A percentile compares a stretch with the other conserved stretches of the same genome.
These are phyloP conservation scores for Conus ventricosus DNA, from an alignment of 1,140 invertebrate species.

Conservation along the genomic window DNA sequence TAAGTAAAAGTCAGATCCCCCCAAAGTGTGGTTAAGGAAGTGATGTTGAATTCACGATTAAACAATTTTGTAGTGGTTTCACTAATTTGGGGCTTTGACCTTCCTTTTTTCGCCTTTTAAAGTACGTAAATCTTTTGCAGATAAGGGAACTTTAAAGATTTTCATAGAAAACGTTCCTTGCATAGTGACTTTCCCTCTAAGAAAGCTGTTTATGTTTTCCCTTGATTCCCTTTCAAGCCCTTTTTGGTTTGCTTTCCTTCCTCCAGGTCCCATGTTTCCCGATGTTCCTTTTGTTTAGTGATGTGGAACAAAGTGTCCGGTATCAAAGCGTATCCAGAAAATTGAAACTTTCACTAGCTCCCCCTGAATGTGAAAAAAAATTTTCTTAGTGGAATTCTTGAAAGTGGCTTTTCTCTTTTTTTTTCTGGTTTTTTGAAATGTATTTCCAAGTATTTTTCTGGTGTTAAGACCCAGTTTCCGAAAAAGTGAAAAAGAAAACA, in stretches of 20 bases:
- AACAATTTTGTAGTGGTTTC: conserved; percentile 18
- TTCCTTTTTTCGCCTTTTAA: background rate
- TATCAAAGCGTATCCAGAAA: too few relatives aligned
- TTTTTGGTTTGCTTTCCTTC: background rate
- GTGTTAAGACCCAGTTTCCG: too few relatives aligned
- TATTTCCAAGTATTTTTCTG: too few relatives aligned
- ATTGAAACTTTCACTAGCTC: background rate
- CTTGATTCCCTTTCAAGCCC: background rate
- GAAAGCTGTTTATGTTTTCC: background rate
- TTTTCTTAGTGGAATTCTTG: too few relatives aligned
- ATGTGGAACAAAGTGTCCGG: too few relatives aligned
- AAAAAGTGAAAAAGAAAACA: too few relatives aligned
- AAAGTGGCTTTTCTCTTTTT: too few relatives aligned
- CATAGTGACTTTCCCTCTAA: background rate
- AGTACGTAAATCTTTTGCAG: background rate
- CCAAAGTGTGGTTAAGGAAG: background rate
- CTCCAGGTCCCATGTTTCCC: too few relatives aligned
- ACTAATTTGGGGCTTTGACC: background rate
- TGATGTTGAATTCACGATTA: conserved; percentile 12
- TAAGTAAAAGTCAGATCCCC: too few relatives aligned
- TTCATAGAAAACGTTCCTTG: background rate
- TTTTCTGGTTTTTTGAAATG: too few relatives aligned
- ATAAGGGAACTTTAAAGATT: background rate
- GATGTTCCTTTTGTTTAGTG: too few relatives aligned
- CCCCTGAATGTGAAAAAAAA: background rate